Evolutionary conservation across 1,140 invertebrate genomes (phyloP).

Genomic region (Bombus pascuorum): DNA sequence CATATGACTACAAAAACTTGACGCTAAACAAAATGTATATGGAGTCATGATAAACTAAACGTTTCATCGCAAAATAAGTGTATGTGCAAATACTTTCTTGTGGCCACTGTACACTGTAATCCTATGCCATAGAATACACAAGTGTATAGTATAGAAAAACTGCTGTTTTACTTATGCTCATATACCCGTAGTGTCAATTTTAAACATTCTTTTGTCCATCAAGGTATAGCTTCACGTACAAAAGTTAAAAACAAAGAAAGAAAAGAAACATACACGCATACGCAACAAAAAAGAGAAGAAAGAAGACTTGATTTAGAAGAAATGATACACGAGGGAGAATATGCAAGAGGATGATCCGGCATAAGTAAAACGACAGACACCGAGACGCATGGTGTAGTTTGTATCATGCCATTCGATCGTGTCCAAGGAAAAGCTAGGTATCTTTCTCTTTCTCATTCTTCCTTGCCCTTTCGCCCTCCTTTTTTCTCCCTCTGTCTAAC

Average conservation of each 20-base stretch:
- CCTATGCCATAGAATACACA: no score
- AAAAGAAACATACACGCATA: no score
- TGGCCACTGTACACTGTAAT: no score
- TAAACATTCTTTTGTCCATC: no score
- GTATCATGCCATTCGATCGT: conserved; percentile 1
- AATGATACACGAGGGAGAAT: no score
- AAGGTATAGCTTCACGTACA: background rate
- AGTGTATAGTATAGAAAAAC: no score
- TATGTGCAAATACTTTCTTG: background rate
- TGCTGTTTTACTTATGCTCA: no score
- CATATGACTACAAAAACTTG: background rate
- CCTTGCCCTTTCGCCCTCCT: background rate
- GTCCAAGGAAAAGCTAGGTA: background rate
- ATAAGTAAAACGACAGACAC: background rate
- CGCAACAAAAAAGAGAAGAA: no score
- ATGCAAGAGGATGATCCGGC: background rate
- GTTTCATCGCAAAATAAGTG: background rate
- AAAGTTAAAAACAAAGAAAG: background rate
- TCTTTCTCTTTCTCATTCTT: background rate
- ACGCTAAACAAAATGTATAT: no score
- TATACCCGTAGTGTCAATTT: no score
- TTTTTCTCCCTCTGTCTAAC: background rate
- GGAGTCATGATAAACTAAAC: background rate
- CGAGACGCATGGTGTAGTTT: background rate
- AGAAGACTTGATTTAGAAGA: background rate